phyloP scores from a whole-genome alignment of 1,140 invertebrate genomes.

The Schlechtendalia chinensis region DNA sequence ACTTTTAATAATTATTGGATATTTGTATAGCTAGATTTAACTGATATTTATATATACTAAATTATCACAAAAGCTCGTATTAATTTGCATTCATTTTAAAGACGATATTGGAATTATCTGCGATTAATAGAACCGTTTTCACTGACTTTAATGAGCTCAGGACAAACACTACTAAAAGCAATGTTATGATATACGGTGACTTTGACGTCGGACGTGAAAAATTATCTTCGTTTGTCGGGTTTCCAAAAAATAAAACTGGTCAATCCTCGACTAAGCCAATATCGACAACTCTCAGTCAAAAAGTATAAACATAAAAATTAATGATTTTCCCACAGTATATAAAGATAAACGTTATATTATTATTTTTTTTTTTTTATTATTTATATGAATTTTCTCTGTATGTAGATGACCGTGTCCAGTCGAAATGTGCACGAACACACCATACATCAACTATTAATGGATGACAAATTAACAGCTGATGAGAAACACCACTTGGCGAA shows the following conservation, averaged over 20 bases:
- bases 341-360: not conserved
- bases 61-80: not conserved
- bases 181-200: constrained; percentile 31
- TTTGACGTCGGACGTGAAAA: not conserved
- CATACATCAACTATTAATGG: not conserved
- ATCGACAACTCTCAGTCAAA: not conserved
- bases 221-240: not conserved
- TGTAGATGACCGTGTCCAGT: not conserved
- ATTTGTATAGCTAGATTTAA: not conserved
- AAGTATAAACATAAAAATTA: too few relatives aligned
- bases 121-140: not conserved
- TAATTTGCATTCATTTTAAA: not conserved
- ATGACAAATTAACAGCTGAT: too few relatives aligned
- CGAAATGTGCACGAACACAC: not conserved
- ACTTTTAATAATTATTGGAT: not conserved
- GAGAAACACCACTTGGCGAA: not conserved
- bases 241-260: not conserved
- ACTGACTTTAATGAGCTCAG: not conserved
- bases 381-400: not conserved
- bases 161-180: not conserved
- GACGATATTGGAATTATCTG: not conserved
- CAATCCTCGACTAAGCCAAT: not conserved
- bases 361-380: not conserved
- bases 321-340: too few relatives aligned
- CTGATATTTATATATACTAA: not conserved